These are phyloP conservation scores for Drosophila macrospina DNA, from an alignment of 2,888 invertebrate genomes.

Conservation along the genomic window DNA sequence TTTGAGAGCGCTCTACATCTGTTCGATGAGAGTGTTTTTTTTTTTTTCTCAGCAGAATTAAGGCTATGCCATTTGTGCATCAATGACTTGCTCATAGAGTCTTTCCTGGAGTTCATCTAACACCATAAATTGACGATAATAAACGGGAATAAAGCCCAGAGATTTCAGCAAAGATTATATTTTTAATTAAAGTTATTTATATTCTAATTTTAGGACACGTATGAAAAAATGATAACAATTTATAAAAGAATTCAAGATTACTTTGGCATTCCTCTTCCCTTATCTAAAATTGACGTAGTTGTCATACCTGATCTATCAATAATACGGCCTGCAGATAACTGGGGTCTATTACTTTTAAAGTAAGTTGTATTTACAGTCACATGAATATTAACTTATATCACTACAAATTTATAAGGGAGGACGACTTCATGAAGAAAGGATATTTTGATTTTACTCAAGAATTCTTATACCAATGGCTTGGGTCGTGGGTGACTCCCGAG, in stretches of 20 bases:
- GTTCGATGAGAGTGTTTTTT: too few relatives aligned
- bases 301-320: constrained; percentile 90
- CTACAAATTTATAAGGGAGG: constrained; percentile 87
- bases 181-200: too few relatives aligned
- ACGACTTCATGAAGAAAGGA: constrained; percentile 89
- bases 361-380: constrained; percentile 83
- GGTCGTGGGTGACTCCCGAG: constrained; percentile 90
- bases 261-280: constrained; percentile 89
- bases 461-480: constrained; percentile 92
- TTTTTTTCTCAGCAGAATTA: too few relatives aligned
- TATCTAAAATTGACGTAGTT: constrained; percentile 90
- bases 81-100: too few relatives aligned
- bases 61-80: too few relatives aligned
- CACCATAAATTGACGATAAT: too few relatives aligned
- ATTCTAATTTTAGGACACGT: constrained; percentile 85
- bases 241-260: constrained; percentile 88
- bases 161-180: too few relatives aligned
- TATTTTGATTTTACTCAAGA: constrained; percentile 90
- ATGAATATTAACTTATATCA: background rate
- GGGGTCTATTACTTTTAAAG: constrained; percentile 93
- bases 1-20: too few relatives aligned
- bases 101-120: too few relatives aligned
- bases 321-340: constrained; percentile 91
- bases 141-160: too few relatives aligned
- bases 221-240: constrained; percentile 87